A percentile compares a stretch with the other conserved stretches of the same genome.
Evolutionary conservation across 1,140 invertebrate species (phyloP).

Genomic region (Drosophila funebris): DNA sequence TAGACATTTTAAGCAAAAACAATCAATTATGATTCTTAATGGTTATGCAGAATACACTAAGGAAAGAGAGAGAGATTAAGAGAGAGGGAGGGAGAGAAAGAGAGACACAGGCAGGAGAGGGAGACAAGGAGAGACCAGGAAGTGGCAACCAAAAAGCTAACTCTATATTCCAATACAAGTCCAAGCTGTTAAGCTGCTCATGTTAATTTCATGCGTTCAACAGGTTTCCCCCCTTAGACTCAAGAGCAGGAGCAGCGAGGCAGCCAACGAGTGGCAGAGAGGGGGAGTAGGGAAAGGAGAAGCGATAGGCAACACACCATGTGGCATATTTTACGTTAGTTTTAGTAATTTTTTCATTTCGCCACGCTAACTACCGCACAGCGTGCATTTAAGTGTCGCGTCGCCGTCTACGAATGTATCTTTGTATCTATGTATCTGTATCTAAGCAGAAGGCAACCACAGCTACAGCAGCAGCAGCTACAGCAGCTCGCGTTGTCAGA

Average conservation of each 20-base stretch:
- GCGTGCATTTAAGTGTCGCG: conserved; percentile 76
- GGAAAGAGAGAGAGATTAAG: neutral
- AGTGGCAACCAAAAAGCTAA: conserved; percentile 35
- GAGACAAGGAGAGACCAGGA: conserved; percentile 41
- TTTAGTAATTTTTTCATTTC: conserved; percentile 74
- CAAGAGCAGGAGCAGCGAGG: neutral
- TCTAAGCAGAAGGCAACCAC: conserved; percentile 23
- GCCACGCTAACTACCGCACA: conserved; percentile 78
- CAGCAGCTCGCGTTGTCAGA: conserved; percentile 35
- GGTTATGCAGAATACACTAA: conserved; percentile 20
- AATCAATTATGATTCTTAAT: conserved; percentile 70
- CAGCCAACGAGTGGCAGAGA: neutral
- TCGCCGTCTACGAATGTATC: conserved; percentile 42
- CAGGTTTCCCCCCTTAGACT: conserved; percentile 48
- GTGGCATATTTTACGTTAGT: conserved; percentile 71
- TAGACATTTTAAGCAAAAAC: conserved; percentile 29
- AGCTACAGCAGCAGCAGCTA: conserved; percentile 8
- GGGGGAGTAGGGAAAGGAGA: too few species aligned
- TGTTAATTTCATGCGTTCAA: conserved; percentile 77
- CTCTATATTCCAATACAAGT: conserved; percentile 50
- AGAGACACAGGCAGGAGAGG: neutral
- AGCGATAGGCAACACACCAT: conserved; percentile 3
- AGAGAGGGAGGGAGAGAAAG: neutral
- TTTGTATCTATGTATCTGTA: conserved; percentile 41
- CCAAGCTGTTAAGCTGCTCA: conserved; percentile 26